Evolutionary conservation across 2,797 vertebrate genomes (phyloP).

Genomic region (Anomalospiza imberbis): DNA sequence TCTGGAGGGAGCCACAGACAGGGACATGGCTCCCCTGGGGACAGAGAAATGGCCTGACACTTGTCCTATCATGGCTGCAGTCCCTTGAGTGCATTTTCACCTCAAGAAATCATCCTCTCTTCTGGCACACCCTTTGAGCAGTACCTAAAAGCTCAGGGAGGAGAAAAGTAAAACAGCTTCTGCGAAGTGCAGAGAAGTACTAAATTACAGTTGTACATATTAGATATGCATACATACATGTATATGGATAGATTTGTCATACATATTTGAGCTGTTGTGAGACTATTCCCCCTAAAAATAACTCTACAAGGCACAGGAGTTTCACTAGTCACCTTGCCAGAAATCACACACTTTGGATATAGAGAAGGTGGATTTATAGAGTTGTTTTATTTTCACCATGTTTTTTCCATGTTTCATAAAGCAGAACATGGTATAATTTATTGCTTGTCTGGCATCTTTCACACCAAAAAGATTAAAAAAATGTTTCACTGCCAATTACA

Average conservation of each 20-base stretch:
- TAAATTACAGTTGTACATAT: neutral
- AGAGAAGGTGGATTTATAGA: neutral
- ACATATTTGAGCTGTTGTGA: neutral
- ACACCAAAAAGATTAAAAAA: conserved; percentile 8
- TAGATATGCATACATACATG: neutral
- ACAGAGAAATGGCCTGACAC: neutral
- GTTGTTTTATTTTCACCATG: neutral
- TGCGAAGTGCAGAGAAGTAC: neutral
- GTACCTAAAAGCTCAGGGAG: neutral
- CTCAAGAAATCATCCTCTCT: neutral
- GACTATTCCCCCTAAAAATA: neutral
- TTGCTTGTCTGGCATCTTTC: conserved; percentile 24
- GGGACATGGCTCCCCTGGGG: neutral
- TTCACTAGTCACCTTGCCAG: neutral
- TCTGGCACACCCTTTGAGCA: neutral
- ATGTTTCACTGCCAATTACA: conserved; percentile 26
- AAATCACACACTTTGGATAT: neutral
- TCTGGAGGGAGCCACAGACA: neutral
- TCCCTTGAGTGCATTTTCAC: neutral
- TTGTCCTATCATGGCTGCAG: neutral
- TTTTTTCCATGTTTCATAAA: conserved; percentile 19
- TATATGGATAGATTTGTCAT: neutral
- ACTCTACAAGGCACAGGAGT: neutral
- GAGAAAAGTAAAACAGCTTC: neutral
- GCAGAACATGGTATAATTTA: conserved; percentile 33